Conservation (phyloP, 2,888 invertebrate genomes). For the Heliconius charithonia region DNA sequence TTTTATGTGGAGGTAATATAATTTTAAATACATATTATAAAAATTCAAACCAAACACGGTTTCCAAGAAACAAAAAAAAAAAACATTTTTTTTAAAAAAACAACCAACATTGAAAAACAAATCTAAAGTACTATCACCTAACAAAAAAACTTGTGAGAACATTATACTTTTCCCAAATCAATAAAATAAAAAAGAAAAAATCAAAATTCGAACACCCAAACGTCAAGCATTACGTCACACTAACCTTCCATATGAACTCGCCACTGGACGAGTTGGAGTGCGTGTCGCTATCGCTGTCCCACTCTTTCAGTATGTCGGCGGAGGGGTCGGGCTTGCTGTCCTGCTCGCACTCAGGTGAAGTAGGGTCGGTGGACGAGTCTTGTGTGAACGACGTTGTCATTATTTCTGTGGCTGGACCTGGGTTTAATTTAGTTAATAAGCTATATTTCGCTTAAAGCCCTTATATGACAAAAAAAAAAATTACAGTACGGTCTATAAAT, state of each 20-base stretch:
- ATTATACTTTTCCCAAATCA: not conserved
- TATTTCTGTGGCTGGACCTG: conserved; percentile 75
- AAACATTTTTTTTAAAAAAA: too few relatives aligned
- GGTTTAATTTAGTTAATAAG: not conserved
- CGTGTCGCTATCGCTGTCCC: conserved; percentile 87
- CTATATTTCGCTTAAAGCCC: not conserved
- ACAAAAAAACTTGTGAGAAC: not conserved
- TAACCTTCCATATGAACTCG: conserved; percentile 91
- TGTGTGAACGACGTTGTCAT: conserved; percentile 79
- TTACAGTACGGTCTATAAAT: too few relatives aligned
- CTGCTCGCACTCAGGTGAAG: conserved; percentile 66
- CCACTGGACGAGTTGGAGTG: conserved; percentile 89
- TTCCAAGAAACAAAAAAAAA: not conserved
- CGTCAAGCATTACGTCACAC: conserved; percentile 44
- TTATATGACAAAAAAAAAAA: too few relatives aligned
- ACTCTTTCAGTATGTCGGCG: conserved; percentile 83
- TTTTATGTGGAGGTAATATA: too few relatives aligned
- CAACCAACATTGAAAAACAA: conserved; percentile 3
- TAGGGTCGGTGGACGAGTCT: conserved; percentile 77
- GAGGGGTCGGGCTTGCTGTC: conserved; percentile 69
- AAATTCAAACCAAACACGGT: too few relatives aligned
- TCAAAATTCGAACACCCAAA: not conserved
- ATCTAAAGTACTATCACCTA: not conserved
- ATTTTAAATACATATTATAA: too few relatives aligned
- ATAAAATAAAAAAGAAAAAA: not conserved